Percentiles rank a stretch among this genome's conserved stretches.
phyloP scores from a whole-genome alignment of 2,797 vertebrate genomes.

The Falco naumanni region DNA sequence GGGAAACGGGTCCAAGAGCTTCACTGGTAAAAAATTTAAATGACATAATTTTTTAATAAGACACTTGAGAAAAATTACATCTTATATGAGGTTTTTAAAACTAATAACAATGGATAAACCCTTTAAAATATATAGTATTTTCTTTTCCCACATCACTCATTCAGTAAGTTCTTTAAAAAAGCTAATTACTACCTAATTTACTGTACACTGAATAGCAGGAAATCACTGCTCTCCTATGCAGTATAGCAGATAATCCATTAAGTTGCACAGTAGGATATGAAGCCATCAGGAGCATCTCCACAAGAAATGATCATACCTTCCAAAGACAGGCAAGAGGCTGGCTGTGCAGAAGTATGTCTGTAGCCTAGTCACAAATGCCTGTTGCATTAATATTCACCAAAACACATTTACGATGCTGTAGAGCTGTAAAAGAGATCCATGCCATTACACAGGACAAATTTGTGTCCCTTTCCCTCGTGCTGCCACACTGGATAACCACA shows the following conservation, averaged over 20 bases:
- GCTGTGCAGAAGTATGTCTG: neutral
- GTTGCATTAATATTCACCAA: neutral
- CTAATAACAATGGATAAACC: neutral
- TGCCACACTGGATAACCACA: neutral
- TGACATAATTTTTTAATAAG: neutral
- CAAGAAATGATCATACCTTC: neutral
- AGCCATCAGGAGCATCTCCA: neutral
- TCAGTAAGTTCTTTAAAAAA: neutral
- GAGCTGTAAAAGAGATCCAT: neutral
- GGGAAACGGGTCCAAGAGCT: neutral
- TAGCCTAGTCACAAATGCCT: neutral
- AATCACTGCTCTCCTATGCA: neutral
- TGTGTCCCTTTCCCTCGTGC: neutral
- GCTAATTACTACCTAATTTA: constrained; percentile 3
- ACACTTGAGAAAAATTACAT: neutral
- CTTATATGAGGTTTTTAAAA: neutral
- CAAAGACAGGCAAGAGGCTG: neutral
- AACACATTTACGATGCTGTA: neutral
- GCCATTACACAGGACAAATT: neutral
- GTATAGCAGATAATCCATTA: neutral
- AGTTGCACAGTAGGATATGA: neutral
- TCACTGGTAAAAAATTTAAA: neutral
- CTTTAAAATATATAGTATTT: neutral
- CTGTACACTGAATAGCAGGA: neutral
- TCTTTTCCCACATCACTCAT: neutral